Evolutionary conservation across 2,113 vertebrate genomes (phyloP), one percentile per base, ranked within the genome.

Genomic region (Pandion haliaetus): DNA sequence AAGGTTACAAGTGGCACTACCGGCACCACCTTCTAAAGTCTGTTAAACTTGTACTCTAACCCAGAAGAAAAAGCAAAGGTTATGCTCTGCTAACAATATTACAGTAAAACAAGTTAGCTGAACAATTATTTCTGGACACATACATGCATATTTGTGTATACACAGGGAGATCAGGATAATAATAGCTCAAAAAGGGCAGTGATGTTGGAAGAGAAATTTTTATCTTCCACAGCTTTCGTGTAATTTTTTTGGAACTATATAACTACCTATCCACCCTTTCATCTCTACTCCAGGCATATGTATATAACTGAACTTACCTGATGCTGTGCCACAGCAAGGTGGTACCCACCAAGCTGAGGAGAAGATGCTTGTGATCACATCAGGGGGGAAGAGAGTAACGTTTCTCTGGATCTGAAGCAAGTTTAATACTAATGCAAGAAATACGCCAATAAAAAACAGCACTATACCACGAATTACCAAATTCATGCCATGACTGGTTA

Each of bases 261-360:
- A 70, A 77, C 34, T 29, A 45, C 32, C 32, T 38, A 55, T 54
- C 28, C 70, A 63, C 42, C 17, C 72, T 44, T 66, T 62, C 25
- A 58, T 14, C 72, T 80, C 90, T 69, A 96, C 1, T 4, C 16
- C 74, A 86, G 57, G 50, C 62, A 88, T 0, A 78, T 8, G 15
- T 8, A 91, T 14, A 24, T 0, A 11, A 88, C 81, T 88, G 67
- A 96, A 98, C 74, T 97, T 98, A 99, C 99, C 99, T 98, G 99
- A 98, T 5, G 99, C 99, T 9, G 98, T 99, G 69, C 99, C 99
- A 95, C 99, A 99, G 97, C 99, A 99, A 7, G 98, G 99, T 3
- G 99, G 99, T 16, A 99, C 99, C 99, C 99, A 99, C 99, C 99
- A 99, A 34, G 99, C 99, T 8, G 99, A 99, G 77, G 99, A 99